phyloP scores from a whole-genome alignment of 2,888 invertebrate genomes.

The Plagodis pulveraria region DNA sequence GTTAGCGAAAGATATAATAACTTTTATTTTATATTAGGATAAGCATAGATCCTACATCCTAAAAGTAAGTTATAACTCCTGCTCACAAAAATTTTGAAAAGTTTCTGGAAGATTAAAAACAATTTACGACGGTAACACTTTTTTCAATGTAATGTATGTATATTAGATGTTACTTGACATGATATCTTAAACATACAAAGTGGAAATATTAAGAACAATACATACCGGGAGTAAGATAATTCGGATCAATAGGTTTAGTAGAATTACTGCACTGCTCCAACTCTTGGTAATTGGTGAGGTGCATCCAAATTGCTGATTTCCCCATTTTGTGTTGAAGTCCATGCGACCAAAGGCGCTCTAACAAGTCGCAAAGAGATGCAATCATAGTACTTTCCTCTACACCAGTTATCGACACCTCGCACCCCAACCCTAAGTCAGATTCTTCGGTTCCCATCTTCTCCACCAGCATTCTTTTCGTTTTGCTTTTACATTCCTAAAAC shows the following conservation, averaged over 20 bases:
- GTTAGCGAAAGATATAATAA: too few relatives aligned
- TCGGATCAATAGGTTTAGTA: conserved; percentile 81
- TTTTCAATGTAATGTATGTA: too few relatives aligned
- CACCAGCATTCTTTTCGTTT: conserved; percentile 99
- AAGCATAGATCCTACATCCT: too few relatives aligned
- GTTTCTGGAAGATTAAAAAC: too few relatives aligned
- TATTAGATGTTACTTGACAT: too few relatives aligned
- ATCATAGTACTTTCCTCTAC: conserved; percentile 99
- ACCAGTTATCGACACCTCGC: conserved; percentile 88
- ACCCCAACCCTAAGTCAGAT: conserved; percentile 95
- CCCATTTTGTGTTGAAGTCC: conserved; percentile 98
- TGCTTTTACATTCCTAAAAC: conserved; percentile 93
- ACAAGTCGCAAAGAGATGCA: conserved; percentile 97
- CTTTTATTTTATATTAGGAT: too few relatives aligned
- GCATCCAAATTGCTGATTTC: conserved; percentile 98
- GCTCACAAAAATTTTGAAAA: too few relatives aligned
- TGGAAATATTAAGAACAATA: conserved; percentile 13
- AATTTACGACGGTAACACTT: too few relatives aligned
- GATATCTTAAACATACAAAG: background rate
- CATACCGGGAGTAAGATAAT: conserved; percentile 82
- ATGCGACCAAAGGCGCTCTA: conserved; percentile 99
- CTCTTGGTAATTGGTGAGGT: conserved; percentile 95
- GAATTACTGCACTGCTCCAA: conserved; percentile 88
- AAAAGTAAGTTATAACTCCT: too few relatives aligned
- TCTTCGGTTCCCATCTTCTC: conserved; percentile 99